Conservation (phyloP, 1,140 invertebrate genomes). For the Drosophila ficusphila region DNA sequence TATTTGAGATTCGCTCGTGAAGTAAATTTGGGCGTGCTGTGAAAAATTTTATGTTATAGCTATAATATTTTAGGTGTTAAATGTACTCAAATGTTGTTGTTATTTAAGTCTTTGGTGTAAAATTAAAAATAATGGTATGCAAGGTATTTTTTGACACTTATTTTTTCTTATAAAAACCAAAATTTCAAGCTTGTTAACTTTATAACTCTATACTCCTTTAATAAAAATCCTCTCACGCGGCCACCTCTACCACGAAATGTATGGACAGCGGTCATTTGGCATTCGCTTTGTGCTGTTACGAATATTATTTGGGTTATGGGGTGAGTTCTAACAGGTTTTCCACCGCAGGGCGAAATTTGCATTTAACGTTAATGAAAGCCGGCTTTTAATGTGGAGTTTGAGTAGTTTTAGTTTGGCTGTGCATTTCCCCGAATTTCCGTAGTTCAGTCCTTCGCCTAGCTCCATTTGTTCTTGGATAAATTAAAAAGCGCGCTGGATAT, state of each 20-base stretch:
- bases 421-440: conserved; percentile 16
- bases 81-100: too few relatives aligned
- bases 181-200: neutral
- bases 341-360: conserved; percentile 40
- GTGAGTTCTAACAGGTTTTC: conserved; percentile 36
- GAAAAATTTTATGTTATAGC: too few relatives aligned
- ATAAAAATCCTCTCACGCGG: neutral
- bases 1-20: neutral
- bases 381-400: conserved; percentile 21
- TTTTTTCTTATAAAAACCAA: too few relatives aligned
- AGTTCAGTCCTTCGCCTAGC: neutral
- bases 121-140: neutral
- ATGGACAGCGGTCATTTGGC: conserved; percentile 53
- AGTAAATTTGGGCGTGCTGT: neutral
- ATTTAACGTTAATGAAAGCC: conserved; percentile 25
- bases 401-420: conserved; percentile 15
- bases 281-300: conserved; percentile 63
- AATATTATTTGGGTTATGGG: conserved; percentile 54
- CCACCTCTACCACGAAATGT: neutral
- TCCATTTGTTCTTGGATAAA: conserved; percentile 54
- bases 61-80: neutral
- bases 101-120: too few relatives aligned
- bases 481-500: conserved; percentile 41
- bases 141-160: too few relatives aligned
- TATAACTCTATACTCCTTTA: neutral